Conservation (phyloP, 2,113 vertebrate species). For the Sardina pilchardus region DNA sequence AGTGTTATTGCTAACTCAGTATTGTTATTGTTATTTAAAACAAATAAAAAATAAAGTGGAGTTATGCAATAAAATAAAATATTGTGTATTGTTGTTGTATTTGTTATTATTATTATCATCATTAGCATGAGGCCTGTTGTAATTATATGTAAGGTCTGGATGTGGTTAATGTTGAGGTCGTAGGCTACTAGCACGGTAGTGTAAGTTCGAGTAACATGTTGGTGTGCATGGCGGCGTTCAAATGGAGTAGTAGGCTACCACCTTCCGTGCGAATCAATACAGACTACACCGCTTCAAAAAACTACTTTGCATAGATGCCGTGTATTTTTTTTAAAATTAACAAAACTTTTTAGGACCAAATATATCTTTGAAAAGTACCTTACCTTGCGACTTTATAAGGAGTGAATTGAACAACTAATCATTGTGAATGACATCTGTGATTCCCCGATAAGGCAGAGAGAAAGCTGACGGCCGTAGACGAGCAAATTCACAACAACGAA, state of each 20-base stretch:
- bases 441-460: not conserved
- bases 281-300: too few relatives aligned
- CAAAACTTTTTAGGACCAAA: not conserved
- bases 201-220: not conserved
- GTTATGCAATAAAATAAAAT: not conserved
- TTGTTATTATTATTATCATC: not conserved
- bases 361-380: not conserved
- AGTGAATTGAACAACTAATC: not conserved
- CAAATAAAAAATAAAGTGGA: not conserved
- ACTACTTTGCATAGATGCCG: too few relatives aligned
- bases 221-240: too few relatives aligned
- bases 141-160: not conserved
- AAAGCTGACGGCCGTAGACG: not conserved
- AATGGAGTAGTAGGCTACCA: too few relatives aligned
- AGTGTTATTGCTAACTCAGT: not conserved
- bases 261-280: not conserved
- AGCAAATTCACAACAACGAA: not conserved
- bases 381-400: not conserved
- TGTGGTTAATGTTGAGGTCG: not conserved
- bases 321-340: not conserved
- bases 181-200: not conserved
- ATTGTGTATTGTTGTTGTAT: not conserved
- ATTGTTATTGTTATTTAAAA: not conserved
- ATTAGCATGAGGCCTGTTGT: not conserved
- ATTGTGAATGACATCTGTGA: not conserved